These are phyloP conservation scores for Poeciliopsis turrubarensis DNA, from an alignment of 2,113 vertebrate genomes.

Conservation along the genomic window DNA sequence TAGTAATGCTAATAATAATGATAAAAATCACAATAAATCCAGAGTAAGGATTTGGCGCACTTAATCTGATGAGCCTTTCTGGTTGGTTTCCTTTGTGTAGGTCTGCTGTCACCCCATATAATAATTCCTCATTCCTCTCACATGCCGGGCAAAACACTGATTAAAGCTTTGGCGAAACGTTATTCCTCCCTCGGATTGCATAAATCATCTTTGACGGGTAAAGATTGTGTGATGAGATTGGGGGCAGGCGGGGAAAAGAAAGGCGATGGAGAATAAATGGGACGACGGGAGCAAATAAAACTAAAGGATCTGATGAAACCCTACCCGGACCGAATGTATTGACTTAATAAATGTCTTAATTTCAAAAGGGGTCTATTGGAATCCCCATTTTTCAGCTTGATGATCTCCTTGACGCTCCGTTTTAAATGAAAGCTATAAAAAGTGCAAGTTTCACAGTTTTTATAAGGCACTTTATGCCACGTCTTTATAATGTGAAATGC, in stretches of 20 bases:
- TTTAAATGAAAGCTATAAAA: conserved; percentile 9
- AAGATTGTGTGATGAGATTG: conserved; percentile 44
- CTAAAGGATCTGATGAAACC: conserved; percentile 27
- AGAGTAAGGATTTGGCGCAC: conserved; percentile 65
- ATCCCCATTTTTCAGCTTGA: conserved; percentile 5
- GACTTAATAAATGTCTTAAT: conserved; percentile 34
- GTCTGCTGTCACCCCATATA: conserved; percentile 43
- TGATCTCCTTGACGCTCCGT: background rate
- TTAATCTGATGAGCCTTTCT: conserved; percentile 76
- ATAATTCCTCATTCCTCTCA: conserved; percentile 46
- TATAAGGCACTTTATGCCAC: background rate
- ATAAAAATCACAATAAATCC: conserved; percentile 65
- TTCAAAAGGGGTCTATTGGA: background rate
- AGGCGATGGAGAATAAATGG: conserved; percentile 17
- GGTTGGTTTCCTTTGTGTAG: conserved; percentile 60
- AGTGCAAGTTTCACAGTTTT: background rate
- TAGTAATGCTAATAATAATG: conserved; percentile 51
- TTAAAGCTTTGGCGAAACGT: conserved; percentile 57
- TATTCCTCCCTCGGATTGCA: conserved; percentile 45
- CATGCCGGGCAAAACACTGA: conserved; percentile 28
- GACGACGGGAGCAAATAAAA: conserved; percentile 23
- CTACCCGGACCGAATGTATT: conserved; percentile 5
- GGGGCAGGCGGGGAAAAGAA: background rate
- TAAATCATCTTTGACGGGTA: conserved; percentile 61
- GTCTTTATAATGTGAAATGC: background rate